Evolutionary conservation across 1,140 invertebrate species (phyloP).

Genomic region (Heliconius congener): DNA sequence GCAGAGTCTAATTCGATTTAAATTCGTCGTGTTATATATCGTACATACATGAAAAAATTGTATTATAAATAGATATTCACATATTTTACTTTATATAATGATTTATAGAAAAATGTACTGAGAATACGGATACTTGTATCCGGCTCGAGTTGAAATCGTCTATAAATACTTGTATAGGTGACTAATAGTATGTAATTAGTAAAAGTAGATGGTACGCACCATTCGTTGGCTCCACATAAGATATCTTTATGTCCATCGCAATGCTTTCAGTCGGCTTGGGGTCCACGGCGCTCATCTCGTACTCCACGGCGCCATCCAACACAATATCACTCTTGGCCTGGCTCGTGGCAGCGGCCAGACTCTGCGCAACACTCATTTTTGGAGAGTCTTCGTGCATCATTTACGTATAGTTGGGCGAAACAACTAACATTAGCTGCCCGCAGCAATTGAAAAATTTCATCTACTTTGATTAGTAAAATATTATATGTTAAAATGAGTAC

Average conservation of each 20-base stretch:
- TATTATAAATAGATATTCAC: slow-evolving; percentile 1
- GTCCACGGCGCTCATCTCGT: slow-evolving; percentile 62
- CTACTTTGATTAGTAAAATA: slow-evolving; percentile 50
- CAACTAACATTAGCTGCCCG: slow-evolving; percentile 57
- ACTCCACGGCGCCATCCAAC: slow-evolving; percentile 61
- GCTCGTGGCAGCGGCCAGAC: slow-evolving; percentile 73
- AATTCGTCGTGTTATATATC: not conserved
- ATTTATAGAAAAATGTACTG: not conserved
- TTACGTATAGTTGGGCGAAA: slow-evolving; percentile 63
- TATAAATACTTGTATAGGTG: slow-evolving; percentile 28
- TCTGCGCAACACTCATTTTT: slow-evolving; percentile 78
- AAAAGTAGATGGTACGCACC: slow-evolving; percentile 55
- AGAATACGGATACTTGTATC: slow-evolving; percentile 14
- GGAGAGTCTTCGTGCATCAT: slow-evolving; percentile 78
- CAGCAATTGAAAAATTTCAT: slow-evolving; percentile 55
- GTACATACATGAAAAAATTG: not conserved
- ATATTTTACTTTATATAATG: not conserved
- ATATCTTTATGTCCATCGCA: slow-evolving; percentile 69
- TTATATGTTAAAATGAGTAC: slow-evolving; percentile 61
- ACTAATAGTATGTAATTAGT: slow-evolving; percentile 35
- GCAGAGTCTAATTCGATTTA: slow-evolving; percentile 54
- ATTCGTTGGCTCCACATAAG: slow-evolving; percentile 67
- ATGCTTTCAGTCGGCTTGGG: slow-evolving; percentile 62
- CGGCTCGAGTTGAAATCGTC: slow-evolving; percentile 32
- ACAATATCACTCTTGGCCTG: slow-evolving; percentile 70